Conservation (phyloP, 2,888 invertebrate species). For the Agrochola lychnidis region DNA sequence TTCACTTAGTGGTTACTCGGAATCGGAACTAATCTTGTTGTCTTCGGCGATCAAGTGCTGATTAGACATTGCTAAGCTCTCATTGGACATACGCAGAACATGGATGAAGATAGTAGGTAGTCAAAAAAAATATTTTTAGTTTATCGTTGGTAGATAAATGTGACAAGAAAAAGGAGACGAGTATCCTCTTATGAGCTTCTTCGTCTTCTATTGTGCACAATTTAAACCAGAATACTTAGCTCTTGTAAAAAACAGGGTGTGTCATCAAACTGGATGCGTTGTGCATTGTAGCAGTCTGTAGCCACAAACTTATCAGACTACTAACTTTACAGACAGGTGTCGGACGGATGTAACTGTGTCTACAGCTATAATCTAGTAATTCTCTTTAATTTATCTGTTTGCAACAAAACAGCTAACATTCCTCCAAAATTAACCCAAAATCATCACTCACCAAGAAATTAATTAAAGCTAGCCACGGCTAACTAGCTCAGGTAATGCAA, state of each 20-base stretch:
- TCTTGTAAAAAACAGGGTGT: not conserved
- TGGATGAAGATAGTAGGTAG: not conserved
- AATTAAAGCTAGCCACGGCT: constrained; percentile 43
- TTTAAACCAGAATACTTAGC: not conserved
- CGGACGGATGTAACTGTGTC: not conserved
- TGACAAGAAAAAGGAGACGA: not conserved
- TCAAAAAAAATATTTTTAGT: not conserved
- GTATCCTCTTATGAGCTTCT: no score
- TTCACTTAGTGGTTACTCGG: constrained; percentile 34
- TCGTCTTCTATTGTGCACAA: no score
- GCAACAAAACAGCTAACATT: constrained; percentile 4
- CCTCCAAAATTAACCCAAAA: constrained; percentile 32
- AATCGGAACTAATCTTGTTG: constrained; percentile 50
- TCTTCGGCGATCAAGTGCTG: constrained; percentile 34
- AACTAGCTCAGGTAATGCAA: constrained; percentile 59
- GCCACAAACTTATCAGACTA: not conserved
- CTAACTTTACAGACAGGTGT: no score
- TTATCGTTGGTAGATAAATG: not conserved
- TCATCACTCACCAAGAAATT: constrained; percentile 37
- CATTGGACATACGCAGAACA: constrained; percentile 4
- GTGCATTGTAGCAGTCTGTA: not conserved
- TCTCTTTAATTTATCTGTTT: not conserved
- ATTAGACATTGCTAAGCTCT: constrained; percentile 39
- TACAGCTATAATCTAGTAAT: not conserved
- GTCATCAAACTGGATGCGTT: not conserved